A percentile compares a stretch with the other conserved stretches of the same genome.
Evolutionary conservation across 2,113 vertebrate species (phyloP).

Genomic region (Electrona antarctica): DNA sequence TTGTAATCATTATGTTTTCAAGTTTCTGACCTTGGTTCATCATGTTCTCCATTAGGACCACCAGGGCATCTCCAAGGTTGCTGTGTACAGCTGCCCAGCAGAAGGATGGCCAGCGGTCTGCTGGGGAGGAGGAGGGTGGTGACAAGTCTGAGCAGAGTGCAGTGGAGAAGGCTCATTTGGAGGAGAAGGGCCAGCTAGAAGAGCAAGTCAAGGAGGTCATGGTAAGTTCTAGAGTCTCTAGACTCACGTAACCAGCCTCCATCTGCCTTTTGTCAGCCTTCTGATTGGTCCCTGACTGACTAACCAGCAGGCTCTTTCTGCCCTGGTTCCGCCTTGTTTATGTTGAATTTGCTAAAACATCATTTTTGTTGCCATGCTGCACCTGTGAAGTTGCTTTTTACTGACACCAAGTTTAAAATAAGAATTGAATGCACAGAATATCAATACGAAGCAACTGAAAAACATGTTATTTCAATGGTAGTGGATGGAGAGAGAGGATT

Average conservation of each 20-base stretch:
- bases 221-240: constrained; percentile 70
- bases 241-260: background rate
- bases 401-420: no score
- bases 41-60: background rate
- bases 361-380: no score
- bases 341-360: no score
- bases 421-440: no score
- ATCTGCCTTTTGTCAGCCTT: no score
- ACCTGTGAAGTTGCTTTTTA: no score
- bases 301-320: no score
- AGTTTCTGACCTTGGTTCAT: background rate
- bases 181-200: constrained; percentile 90
- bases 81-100: constrained; percentile 89
- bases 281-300: no score
- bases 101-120: constrained; percentile 82
- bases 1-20: background rate
- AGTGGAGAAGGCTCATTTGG: constrained; percentile 76
- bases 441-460: no score
- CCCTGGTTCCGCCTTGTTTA: no score
- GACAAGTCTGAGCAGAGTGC: constrained; percentile 77
- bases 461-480: no score
- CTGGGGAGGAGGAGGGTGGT: constrained; percentile 76
- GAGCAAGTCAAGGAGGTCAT: constrained; percentile 89
- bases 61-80: constrained; percentile 76
- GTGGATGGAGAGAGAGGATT: no score